Base-by-base conservation (phyloP, 2,888 invertebrate genomes). In the Amphipoea oculea region DNA sequence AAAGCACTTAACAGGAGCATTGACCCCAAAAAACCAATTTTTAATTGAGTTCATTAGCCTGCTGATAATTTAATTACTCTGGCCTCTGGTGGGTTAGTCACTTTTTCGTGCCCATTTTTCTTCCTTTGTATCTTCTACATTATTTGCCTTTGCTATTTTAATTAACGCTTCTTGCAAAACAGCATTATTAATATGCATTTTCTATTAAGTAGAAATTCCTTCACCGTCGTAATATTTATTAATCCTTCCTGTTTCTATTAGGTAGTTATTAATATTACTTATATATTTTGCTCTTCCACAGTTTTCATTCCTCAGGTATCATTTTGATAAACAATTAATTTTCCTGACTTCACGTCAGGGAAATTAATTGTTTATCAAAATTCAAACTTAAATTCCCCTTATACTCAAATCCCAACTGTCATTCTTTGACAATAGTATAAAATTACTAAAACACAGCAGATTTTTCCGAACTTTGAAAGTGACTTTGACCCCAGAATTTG, bases 21-120 rank as follows among this genome's bases (percentile, higher is more conserved):
- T 57, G 54, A 65, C 65, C 40, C 12, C 6, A 23, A 7, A 20
- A 48, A 4, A 73, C 73, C 65, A 51, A 81, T 66, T 73, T 65
- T 48, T 40, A 40, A 66, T 66, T 66, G 29, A 79, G 65, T 81
- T 81, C 57, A 66, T 17, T 29, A 73, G 36, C 40, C 40, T 60
- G 40, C 11, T 66, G 17, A 66, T 73, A 73, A 71, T 81, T 79
- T 23, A 40, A 48, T 72, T 57, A 57, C 29, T 57, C 1, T 29
- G 9, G 48, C n/a, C 17, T 66, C 7, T 20, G 20, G 7, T 54
- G 7, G 6, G 54, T 54, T 51, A 42, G 40, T 81, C 57, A 79
- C 17, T 40, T 23, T 66, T 12, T 48, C 48, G 20, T 23, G 4
- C 17, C 12, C 5, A 17, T 79, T 65, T 48, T 48, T 71, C 11